Percentiles rank a stretch among this genome's conserved stretches.
Evolutionary conservation across 1,140 invertebrate genomes (phyloP).

Genomic region (Myzus persicae): DNA sequence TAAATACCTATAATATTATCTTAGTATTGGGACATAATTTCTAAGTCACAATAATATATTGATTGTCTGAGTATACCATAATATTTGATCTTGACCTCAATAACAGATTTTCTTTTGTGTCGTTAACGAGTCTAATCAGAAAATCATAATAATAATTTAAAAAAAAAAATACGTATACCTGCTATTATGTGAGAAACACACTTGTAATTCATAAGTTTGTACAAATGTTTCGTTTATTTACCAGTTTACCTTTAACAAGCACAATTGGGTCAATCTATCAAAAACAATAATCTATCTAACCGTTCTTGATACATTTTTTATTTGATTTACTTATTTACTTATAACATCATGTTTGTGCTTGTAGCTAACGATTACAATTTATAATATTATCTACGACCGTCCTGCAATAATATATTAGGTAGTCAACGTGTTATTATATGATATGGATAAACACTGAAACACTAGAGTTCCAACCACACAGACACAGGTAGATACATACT

Average conservation of each 20-base stretch:
- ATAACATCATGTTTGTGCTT: neutral
- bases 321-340: slow-evolving; percentile 15
- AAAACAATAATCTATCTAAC: neutral
- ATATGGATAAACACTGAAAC: neutral
- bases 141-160: neutral
- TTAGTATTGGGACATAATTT: neutral
- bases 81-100: neutral
- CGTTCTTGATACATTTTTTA: neutral
- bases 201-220: neutral
- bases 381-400: neutral
- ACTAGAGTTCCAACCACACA: neutral
- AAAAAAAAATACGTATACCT: neutral
- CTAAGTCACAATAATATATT: neutral
- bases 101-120: neutral
- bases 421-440: neutral
- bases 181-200: neutral
- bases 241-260: neutral
- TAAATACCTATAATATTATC: neutral
- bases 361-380: neutral
- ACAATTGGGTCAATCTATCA: neutral
- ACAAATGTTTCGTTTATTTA: neutral
- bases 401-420: too few relatives aligned
- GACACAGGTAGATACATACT: neutral
- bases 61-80: neutral
- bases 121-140: neutral